These are phyloP conservation scores for Pogonocherus hispidulus DNA, from an alignment of 2,888 invertebrate genomes.

Conservation along the genomic window DNA sequence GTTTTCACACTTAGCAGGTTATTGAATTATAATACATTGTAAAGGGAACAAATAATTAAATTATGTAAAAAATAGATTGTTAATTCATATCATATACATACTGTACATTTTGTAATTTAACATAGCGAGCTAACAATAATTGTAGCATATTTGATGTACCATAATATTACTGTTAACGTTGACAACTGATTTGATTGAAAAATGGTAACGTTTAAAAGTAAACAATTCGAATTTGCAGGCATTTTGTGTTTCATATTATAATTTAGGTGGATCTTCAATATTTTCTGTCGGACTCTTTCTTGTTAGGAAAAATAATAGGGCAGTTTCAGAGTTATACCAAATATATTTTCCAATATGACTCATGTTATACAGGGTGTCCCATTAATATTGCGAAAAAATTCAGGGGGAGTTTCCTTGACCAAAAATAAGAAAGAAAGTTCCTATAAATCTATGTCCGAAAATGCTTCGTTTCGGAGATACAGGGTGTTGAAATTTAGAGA, in stretches of 20 bases:
- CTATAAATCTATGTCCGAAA: too few species aligned
- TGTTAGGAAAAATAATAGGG: too few species aligned
- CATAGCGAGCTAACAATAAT: conserved; percentile 2
- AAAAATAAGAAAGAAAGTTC: too few species aligned
- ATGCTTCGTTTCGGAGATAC: too few species aligned
- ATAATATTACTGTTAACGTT: conserved; percentile 1
- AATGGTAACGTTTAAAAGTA: neutral
- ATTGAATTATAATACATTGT: conserved; percentile 25
- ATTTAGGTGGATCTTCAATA: too few species aligned
- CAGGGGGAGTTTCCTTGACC: too few species aligned
- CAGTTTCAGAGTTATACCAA: too few species aligned
- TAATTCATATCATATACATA: conserved; percentile 42
- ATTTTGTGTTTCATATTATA: neutral
- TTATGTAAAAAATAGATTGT: conserved; percentile 34
- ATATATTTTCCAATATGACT: too few species aligned
- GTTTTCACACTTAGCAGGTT: conserved; percentile 1
- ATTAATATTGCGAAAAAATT: too few species aligned
- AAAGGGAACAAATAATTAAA: conserved; percentile 41
- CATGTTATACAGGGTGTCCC: too few species aligned
- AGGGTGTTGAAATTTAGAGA: too few species aligned
- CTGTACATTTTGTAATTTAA: conserved; percentile 32
- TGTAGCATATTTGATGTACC: conserved; percentile 28
- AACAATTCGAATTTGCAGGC: neutral
- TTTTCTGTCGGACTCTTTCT: too few species aligned
- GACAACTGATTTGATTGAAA: neutral